Evolutionary conservation across 2,888 invertebrate genomes (phyloP), one percentile per base, ranked within the genome.

Genomic region (Scaptomyza polygonia): DNA sequence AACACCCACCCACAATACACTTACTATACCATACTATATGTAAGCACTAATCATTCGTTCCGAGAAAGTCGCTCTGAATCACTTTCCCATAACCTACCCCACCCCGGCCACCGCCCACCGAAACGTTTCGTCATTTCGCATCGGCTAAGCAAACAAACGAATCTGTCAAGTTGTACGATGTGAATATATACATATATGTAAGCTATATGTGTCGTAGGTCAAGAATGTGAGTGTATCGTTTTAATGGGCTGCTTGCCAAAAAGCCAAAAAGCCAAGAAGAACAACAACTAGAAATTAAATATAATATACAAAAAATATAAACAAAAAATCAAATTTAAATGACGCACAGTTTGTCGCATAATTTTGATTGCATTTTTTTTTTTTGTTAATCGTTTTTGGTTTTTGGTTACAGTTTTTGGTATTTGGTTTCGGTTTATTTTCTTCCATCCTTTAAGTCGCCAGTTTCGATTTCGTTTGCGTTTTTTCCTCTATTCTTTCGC

Each of bases 121-220:
- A 58, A 69, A 16, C n/a, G 34, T 77, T 79, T 75, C 77, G 76
- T 77, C 79, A 77, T 78, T 61, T 54, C 32, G 47, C 21, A 21
- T 39, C 18, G 14, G 21, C 21, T 21, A 29, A 16, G 18, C 57
- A 25, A 57, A 49, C 48, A 51, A 32, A 53, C 25, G 14, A 11
- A 18, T 32, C 18, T 32, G 39, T n/a, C 27, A 16, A 16, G 14
- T 18, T n/a, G n/a, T n/a, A 21, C 21, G 21, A 47, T 45, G 14
- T 45, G 27, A 9, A 39, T 27, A 32, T 39, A 36, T 43, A 45
- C 12, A 4, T n/a, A 25, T 45, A 43, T 14, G 12, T 25, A 52
- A 51, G 40, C n/a, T 42, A 39, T 30, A 39, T 49, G 14, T 77
- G 77, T 61, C 77, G 79, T 77, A 77, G 77, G 79, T 77, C 80